Conservation (phyloP, 2,113 vertebrate genomes). For the Todiramphus chloris region DNA sequence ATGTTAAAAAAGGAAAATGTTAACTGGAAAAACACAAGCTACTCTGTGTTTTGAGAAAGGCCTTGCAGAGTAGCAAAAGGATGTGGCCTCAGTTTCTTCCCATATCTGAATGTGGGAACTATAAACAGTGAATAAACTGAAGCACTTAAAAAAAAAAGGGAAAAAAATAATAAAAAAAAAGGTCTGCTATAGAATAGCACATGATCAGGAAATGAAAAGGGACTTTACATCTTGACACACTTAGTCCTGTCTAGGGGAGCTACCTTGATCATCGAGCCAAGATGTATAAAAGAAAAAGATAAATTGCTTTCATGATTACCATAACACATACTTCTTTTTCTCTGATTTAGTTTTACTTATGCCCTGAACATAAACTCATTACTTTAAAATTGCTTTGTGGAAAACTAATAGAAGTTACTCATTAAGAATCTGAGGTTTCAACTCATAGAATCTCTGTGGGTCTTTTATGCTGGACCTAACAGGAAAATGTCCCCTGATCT, state of each 20-base stretch:
- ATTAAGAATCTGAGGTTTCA: background rate
- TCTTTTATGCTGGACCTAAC: background rate
- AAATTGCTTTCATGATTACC: background rate
- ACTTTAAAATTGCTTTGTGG: background rate
- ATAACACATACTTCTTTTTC: background rate
- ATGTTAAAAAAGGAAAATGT: background rate
- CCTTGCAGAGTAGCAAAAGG: background rate
- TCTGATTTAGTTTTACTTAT: background rate
- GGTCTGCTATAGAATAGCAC: background rate
- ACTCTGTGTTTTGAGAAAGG: slow-evolving; percentile 7
- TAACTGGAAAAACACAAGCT: slow-evolving; percentile 21
- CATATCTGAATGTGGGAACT: background rate
- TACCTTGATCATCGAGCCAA: background rate
- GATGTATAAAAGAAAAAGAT: background rate
- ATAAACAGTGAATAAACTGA: background rate
- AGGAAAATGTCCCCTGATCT: background rate
- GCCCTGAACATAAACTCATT: background rate
- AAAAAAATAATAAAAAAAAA: background rate
- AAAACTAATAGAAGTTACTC: background rate
- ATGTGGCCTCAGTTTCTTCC: slow-evolving; percentile 26
- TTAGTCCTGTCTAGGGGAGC: background rate
- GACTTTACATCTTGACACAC: background rate
- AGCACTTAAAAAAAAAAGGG: background rate
- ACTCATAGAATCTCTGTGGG: background rate
- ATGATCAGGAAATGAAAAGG: background rate